Base-by-base conservation (phyloP, 2,113 vertebrate species). In the Larimichthys crocea region DNA sequence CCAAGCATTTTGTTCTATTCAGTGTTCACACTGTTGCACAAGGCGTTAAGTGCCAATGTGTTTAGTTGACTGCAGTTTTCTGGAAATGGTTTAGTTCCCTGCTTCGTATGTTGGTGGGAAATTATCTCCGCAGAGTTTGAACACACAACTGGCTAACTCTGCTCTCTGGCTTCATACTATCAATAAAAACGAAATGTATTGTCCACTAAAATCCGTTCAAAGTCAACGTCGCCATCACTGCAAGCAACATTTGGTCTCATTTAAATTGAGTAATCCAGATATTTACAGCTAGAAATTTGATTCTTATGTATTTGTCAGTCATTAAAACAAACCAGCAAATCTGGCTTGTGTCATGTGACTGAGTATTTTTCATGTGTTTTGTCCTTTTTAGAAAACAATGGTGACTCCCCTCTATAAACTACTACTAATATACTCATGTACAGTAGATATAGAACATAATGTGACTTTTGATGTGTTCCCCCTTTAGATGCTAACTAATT, bases 391-490 rank as follows among this genome's bases (percentile, higher is more conserved):
- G 56, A 80, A 83, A 80, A 79, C 60, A 74, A 56, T 78, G 42
- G 72, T 80, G 55, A 80, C 63, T 80, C 31, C 60, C 80, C 65
- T 87, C 53, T 86, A 61, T 83, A 71, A 78, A 87, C 74, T 74
- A 87, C 60, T 73, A 77, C 59, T 84, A 75, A 89, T 84, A 67
- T 86, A 83, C 19, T 83, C 53, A 61, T 84, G 71, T 40, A 9
- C 35, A 2, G 35, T 91, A 85, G 77, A 57, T 66, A 66, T 86
- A 70, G 62, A 68, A 52, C n/a, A 71, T 76, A 66, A 48, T 67
- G 66, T 83, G 61, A 83, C 40, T 84, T 89, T 88, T 84, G 50
- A 80, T 81, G 80, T 84, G 74, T 87, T 86, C 65, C 79, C 82
- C 67, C 46, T 79, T 87, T 89, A 88, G 80, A 82, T 84, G 24